Base-by-base conservation (phyloP, 2,888 invertebrate genomes). In the Synanthedon tipuliformis region DNA sequence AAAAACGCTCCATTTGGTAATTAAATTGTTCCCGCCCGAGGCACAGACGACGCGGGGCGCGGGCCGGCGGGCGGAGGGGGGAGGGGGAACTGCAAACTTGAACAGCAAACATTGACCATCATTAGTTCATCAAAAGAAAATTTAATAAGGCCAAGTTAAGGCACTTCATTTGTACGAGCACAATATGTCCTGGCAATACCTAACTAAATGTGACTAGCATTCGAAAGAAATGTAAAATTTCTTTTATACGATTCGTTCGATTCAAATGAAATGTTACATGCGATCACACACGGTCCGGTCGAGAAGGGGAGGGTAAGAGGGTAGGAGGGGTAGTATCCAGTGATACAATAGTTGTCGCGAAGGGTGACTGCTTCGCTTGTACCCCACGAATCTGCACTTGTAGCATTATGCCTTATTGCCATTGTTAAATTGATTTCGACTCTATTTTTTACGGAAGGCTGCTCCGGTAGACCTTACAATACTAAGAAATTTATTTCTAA, bases 1-100 rank as follows among this genome's bases (percentile, higher is more conserved):
- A 78, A 79, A 79, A 81, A 74, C 78, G 73, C 68, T 74, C 81
- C 81, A 81, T 82, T 82, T 81, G 79, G 74, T 81, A 82, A 83
- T 83, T 81, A 83, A 80, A 81, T 80, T 74, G 78, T 64, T 68
- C 68, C 80, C 70, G 62, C 34, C 34, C 34, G 34, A 34, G 34
- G 34, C 34, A 34, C 34, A 34, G 34, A 34, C 34, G 34, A 34
- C 34, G 34, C 62, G 61, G 66, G 69, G 57, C 54, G 53, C 55
- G 53, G 55, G 54, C 40, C 52, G 41, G 52, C 13, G 48, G 10
- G 49, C 52, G n/a, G 52, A 55, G 53, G 55, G 52, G 53, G 57
- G 54, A 50, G 55, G 60, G 57, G 64, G 60, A 55, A 56, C 56
- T 63, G 68, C 69, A 72, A 78, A 80, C 76, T 77, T 69, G 61